phyloP scores from a whole-genome alignment of 2,888 invertebrate species.

The Pterobdella sp. region DNA sequence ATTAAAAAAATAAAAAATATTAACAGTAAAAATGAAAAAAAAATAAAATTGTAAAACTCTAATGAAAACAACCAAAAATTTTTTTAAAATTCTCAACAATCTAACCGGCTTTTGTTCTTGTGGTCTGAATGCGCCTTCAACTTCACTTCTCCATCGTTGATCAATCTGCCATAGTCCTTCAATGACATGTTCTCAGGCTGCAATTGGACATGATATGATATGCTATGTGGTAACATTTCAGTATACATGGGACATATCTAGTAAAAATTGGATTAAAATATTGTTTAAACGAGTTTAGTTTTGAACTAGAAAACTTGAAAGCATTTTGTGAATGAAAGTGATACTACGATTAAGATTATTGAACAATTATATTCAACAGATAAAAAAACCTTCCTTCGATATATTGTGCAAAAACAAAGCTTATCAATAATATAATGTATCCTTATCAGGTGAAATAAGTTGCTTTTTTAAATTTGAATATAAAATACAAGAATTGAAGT shows the following conservation, averaged over 20 bases:
- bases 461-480: too few species aligned
- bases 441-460: too few species aligned
- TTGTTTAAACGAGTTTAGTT: too few species aligned
- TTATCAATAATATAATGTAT: too few species aligned
- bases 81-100: neutral
- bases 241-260: too few species aligned
- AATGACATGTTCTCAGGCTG: constrained; percentile 69
- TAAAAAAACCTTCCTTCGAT: too few species aligned
- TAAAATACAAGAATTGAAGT: too few species aligned
- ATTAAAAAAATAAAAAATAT: neutral
- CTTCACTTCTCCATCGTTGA: constrained; percentile 86
- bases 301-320: neutral
- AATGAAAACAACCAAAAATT: neutral
- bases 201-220: too few species aligned
- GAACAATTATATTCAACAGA: neutral
- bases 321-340: neutral
- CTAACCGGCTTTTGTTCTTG: constrained; percentile 63
- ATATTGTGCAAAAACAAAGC: too few species aligned
- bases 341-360: neutral
- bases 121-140: constrained; percentile 63
- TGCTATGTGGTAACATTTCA: too few species aligned
- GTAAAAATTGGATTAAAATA: too few species aligned
- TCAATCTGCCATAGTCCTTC: constrained; percentile 79
- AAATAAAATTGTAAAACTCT: too few species aligned
- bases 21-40: constrained; percentile 1